Conservation (phyloP, 2,113 vertebrate species). For the Anarrhichthys ocellatus region DNA sequence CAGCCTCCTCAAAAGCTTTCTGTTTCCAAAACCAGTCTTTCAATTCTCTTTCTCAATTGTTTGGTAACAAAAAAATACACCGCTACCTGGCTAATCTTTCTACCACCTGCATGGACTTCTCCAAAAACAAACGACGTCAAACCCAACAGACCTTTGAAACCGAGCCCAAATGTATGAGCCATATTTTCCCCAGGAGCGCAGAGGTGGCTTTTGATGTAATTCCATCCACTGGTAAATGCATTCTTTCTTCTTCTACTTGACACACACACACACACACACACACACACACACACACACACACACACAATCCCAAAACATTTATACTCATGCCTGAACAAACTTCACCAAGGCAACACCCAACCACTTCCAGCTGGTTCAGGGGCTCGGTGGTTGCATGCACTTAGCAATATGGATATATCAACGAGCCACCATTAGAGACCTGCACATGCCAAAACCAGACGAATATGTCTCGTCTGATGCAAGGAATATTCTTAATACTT, state of each 20-base stretch:
- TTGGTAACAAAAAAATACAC: slow-evolving; percentile 35
- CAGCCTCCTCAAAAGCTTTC: slow-evolving; percentile 34
- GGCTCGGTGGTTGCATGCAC: slow-evolving; percentile 65
- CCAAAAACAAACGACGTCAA: slow-evolving; percentile 69
- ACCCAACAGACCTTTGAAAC: slow-evolving; percentile 69
- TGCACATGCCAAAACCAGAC: slow-evolving; percentile 57
- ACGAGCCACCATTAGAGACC: slow-evolving; percentile 75
- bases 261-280: slow-evolving; percentile 39
- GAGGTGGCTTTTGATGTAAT: slow-evolving; percentile 62
- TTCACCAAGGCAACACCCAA: slow-evolving; percentile 27
- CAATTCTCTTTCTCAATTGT: neutral
- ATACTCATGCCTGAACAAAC: slow-evolving; percentile 43
- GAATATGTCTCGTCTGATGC: slow-evolving; percentile 53
- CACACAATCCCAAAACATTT: slow-evolving; percentile 39
- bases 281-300: slow-evolving; percentile 36
- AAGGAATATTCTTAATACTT: slow-evolving; percentile 41
- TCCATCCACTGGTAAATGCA: slow-evolving; percentile 72
- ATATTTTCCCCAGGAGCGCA: slow-evolving; percentile 44
- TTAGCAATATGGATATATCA: slow-evolving; percentile 72
- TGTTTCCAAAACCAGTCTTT: slow-evolving; percentile 35
- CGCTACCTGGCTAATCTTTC: slow-evolving; percentile 57
- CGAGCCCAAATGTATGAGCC: slow-evolving; percentile 61
- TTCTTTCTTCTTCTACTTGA: slow-evolving; percentile 36
- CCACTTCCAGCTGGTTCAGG: slow-evolving; percentile 46
- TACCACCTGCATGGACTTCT: slow-evolving; percentile 55